Evolutionary conservation across 2,797 vertebrate species (phyloP).

Genomic region (Saxicola maurus): DNA sequence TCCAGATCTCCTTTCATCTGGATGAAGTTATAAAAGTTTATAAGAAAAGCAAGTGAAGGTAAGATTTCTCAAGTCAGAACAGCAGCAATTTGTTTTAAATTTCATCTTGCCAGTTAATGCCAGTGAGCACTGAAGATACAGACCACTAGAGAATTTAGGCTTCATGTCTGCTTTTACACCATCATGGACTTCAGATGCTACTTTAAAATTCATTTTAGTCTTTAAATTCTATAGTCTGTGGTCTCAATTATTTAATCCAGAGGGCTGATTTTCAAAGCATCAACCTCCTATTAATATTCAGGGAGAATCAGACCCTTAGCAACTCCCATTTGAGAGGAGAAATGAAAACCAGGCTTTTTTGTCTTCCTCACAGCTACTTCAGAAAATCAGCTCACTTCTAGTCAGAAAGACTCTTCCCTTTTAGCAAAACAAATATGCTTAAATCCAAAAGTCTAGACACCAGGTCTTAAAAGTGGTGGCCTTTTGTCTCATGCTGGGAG

Average conservation of each 20-base stretch:
- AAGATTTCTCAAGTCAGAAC: neutral
- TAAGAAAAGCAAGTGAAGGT: neutral
- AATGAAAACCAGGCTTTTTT: conserved; percentile 1
- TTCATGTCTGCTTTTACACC: neutral
- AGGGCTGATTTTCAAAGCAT: neutral
- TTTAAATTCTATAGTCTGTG: neutral
- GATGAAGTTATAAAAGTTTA: neutral
- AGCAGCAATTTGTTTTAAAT: neutral
- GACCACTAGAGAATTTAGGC: neutral
- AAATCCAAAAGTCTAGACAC: neutral
- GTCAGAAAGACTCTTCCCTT: neutral
- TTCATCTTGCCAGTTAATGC: neutral
- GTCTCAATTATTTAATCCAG: neutral
- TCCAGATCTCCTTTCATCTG: neutral
- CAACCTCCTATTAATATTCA: neutral
- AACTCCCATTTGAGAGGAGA: neutral
- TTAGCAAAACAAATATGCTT: neutral
- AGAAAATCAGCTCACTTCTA: neutral
- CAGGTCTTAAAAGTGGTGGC: neutral
- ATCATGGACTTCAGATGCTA: neutral
- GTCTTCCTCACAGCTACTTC: neutral
- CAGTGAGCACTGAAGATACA: neutral
- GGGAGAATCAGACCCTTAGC: neutral
- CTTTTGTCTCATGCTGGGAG: neutral
- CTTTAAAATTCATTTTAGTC: neutral